These are phyloP conservation scores for Papilio elwesi DNA, from an alignment of 2,888 invertebrate genomes.

Conservation along the genomic window DNA sequence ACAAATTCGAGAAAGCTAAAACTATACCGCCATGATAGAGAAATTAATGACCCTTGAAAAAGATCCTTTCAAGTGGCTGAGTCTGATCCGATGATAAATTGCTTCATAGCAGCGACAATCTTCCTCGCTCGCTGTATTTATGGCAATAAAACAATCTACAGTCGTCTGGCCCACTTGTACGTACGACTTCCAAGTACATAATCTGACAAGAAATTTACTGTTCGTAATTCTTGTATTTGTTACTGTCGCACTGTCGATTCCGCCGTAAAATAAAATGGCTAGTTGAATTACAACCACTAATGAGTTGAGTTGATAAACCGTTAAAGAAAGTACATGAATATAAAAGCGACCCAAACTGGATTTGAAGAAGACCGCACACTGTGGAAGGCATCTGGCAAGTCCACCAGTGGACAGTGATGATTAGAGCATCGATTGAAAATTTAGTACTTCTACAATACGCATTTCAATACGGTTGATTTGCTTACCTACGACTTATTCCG, in stretches of 20 bases:
- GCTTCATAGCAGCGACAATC: constrained; percentile 39
- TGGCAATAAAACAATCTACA: constrained; percentile 33
- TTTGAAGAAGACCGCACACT: too few species aligned
- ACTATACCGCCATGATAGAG: constrained; percentile 36
- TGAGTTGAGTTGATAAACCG: too few species aligned
- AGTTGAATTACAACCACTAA: background rate
- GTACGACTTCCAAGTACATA: constrained; percentile 11
- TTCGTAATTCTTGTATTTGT: background rate
- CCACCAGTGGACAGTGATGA: too few species aligned
- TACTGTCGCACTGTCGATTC: background rate
- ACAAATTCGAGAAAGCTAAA: constrained; percentile 9
- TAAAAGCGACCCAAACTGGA: too few species aligned
- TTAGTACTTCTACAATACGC: too few species aligned
- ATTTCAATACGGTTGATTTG: too few species aligned
- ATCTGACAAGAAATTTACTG: constrained; percentile 18
- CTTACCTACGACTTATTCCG: too few species aligned
- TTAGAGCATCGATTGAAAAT: too few species aligned
- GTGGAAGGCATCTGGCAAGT: too few species aligned
- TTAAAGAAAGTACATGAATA: too few species aligned
- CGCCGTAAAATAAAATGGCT: background rate
- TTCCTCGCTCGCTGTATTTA: constrained; percentile 29
- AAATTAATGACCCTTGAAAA: constrained; percentile 43
- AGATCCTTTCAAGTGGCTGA: constrained; percentile 42
- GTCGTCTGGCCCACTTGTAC: background rate
- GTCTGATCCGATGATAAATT: constrained; percentile 45